These are phyloP conservation scores for Pristiophorus japonicus DNA, from an alignment of 2,113 vertebrate species.

Conservation along the genomic window DNA sequence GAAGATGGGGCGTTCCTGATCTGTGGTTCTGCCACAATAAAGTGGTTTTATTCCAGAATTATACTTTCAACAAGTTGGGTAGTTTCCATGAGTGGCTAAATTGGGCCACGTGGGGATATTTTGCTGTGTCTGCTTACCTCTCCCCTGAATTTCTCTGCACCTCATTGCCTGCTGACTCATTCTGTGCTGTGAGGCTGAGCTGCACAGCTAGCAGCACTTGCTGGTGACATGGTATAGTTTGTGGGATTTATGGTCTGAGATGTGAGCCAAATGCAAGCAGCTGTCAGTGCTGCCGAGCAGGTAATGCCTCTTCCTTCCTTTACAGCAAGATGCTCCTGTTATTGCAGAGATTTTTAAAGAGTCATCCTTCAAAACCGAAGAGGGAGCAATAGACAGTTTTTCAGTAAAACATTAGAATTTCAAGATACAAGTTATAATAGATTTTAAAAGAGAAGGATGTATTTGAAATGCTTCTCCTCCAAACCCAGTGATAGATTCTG, in stretches of 20 bases:
- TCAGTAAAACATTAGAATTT: neutral
- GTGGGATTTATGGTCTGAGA: neutral
- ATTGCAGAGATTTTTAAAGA: neutral
- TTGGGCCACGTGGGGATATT: neutral
- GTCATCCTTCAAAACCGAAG: neutral
- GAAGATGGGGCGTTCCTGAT: neutral
- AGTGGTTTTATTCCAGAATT: neutral
- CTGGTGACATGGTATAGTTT: neutral
- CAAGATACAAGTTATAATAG: neutral
- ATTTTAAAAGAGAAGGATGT: neutral
- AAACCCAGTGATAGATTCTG: neutral
- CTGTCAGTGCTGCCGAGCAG: neutral
- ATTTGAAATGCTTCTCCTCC: neutral
- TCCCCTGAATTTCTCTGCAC: neutral
- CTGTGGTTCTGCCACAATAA: neutral
- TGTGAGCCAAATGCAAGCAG: neutral
- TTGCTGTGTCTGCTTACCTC: neutral
- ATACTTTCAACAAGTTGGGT: neutral
- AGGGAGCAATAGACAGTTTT: neutral
- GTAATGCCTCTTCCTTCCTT: neutral
- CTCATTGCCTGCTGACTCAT: neutral
- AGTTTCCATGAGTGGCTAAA: neutral
- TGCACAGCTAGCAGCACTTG: neutral
- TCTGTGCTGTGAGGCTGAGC: neutral
- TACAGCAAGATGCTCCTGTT: neutral